Percentiles rank a stretch among this genome's conserved stretches.
Evolutionary conservation across 2,888 invertebrate genomes (phyloP).

Genomic region (Quadroppia sp.): DNA sequence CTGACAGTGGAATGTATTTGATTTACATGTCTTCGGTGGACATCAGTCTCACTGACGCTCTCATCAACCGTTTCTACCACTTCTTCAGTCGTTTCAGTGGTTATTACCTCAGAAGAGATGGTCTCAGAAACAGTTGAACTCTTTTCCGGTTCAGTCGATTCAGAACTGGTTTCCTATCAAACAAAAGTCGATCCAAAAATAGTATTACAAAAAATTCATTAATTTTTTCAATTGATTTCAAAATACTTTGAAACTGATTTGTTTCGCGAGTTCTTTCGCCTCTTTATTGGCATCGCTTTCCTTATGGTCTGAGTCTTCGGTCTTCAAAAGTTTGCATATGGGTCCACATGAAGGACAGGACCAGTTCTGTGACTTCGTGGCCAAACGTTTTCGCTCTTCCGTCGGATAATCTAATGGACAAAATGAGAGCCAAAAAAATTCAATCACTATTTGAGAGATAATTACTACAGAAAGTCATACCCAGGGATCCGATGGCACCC

Average conservation of each 20-base stretch:
- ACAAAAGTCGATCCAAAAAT: neutral
- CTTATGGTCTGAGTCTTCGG: neutral
- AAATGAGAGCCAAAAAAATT: neutral
- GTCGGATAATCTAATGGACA: constrained; percentile 66
- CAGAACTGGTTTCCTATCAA: neutral
- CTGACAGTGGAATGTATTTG: neutral
- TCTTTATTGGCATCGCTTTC: constrained; percentile 51
- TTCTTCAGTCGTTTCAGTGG: neutral
- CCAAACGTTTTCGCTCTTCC: constrained; percentile 74
- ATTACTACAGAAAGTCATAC: neutral
- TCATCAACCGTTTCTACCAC: neutral
- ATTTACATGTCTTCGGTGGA: neutral
- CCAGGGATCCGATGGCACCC: constrained; percentile 81
- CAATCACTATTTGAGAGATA: neutral
- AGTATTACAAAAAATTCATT: too few relatives aligned
- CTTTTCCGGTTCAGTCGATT: neutral
- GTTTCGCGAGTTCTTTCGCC: constrained; percentile 54
- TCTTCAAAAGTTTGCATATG: constrained; percentile 55
- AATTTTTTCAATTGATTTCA: neutral
- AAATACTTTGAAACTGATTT: constrained; percentile 50
- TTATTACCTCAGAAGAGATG: neutral
- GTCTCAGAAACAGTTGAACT: neutral
- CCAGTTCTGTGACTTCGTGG: constrained; percentile 64
- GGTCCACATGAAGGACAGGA: constrained; percentile 64
- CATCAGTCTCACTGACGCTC: neutral